phyloP scores from a whole-genome alignment of 2,113 vertebrate genomes.

The Otocyon megalotis region DNA sequence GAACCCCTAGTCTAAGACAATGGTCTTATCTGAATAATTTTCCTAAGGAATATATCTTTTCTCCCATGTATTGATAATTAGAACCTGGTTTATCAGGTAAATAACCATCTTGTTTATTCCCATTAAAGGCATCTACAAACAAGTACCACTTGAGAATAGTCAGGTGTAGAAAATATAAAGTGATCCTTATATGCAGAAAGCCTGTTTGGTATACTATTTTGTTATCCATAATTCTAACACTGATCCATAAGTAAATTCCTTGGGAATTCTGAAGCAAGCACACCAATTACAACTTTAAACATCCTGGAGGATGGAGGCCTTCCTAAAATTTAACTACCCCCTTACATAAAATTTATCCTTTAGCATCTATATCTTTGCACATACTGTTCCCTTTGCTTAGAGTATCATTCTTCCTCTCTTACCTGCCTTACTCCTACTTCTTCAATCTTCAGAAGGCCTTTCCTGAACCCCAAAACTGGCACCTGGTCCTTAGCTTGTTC shows the following conservation, averaged over 20 bases:
- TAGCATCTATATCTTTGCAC: background rate
- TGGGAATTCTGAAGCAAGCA: constrained; percentile 29
- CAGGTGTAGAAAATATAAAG: background rate
- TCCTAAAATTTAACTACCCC: constrained; percentile 8
- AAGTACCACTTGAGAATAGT: constrained; percentile 7
- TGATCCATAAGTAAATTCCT: constrained; percentile 50
- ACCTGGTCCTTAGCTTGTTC: constrained; percentile 1
- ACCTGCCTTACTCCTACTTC: background rate
- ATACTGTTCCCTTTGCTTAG: background rate
- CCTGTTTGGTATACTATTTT: constrained; percentile 1
- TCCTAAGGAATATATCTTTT: constrained; percentile 38
- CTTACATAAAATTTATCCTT: background rate
- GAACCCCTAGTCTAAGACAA: background rate
- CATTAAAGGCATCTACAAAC: constrained; percentile 18
- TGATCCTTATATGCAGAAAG: background rate
- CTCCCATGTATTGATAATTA: background rate
- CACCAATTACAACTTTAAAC: constrained; percentile 14
- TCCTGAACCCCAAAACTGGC: constrained; percentile 32
- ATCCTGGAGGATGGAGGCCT: background rate
- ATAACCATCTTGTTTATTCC: constrained; percentile 30
- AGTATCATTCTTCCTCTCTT: background rate
- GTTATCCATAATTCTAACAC: constrained; percentile 32
- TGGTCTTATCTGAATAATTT: constrained; percentile 22
- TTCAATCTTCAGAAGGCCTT: constrained; percentile 7
- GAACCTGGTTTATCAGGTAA: constrained; percentile 36